These are phyloP conservation scores for Agapornis roseicollis DNA, from an alignment of 2,113 vertebrate species.

Conservation along the genomic window DNA sequence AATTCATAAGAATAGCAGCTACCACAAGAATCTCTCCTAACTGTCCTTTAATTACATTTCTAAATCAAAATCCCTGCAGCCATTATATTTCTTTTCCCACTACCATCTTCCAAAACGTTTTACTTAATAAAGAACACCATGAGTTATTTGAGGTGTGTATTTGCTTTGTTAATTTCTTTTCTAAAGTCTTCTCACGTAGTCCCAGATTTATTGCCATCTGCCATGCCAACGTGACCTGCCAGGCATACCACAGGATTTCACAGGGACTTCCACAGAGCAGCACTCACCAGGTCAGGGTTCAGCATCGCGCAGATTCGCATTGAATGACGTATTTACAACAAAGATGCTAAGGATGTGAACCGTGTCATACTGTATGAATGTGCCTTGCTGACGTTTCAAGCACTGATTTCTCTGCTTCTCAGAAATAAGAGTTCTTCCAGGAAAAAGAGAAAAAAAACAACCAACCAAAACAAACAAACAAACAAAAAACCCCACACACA, in stretches of 20 bases:
- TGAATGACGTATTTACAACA: background rate
- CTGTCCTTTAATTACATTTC: background rate
- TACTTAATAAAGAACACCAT: background rate
- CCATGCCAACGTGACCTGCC: background rate
- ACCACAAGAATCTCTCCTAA: background rate
- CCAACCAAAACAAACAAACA: too few relatives aligned
- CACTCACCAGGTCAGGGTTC: constrained; percentile 44
- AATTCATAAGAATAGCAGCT: background rate
- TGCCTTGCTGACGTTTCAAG: background rate
- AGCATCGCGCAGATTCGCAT: background rate
- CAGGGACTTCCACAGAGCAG: background rate
- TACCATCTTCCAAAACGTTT: background rate
- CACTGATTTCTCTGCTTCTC: background rate
- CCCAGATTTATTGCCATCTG: background rate
- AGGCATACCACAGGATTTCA: constrained; percentile 16
- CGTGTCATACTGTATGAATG: background rate
- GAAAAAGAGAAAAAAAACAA: too few relatives aligned
- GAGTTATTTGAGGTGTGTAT: background rate
- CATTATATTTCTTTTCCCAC: background rate
- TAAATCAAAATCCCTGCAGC: background rate
- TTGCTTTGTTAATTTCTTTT: background rate
- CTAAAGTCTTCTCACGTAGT: background rate
- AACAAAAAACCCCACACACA: too few relatives aligned
- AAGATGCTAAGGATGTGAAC: constrained; percentile 21
- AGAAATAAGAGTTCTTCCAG: background rate